Conservation (phyloP, 2,888 invertebrate genomes). For the Thyatira batis region DNA sequence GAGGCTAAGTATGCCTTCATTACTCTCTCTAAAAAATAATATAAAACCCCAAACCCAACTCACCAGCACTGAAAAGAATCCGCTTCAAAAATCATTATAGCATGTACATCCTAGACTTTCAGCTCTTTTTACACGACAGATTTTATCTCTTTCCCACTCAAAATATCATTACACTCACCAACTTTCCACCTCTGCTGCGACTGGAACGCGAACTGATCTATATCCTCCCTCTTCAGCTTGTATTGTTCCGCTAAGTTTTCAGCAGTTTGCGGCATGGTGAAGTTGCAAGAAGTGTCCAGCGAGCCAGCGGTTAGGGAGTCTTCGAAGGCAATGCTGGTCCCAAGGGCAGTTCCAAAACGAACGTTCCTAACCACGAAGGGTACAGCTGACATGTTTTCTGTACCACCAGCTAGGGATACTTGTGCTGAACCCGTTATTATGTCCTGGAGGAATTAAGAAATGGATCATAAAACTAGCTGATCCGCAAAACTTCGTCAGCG, state of each 20-base stretch:
- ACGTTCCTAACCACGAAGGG: constrained; percentile 92
- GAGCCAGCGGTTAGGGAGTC: constrained; percentile 88
- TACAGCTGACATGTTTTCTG: constrained; percentile 96
- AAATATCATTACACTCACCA: constrained; percentile 73
- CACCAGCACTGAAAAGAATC: too few relatives aligned
- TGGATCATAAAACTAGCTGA: too few relatives aligned
- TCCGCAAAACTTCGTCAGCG: too few relatives aligned
- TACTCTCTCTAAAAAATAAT: too few relatives aligned
- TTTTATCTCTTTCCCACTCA: too few relatives aligned
- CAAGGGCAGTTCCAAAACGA: constrained; percentile 93
- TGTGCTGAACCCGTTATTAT: constrained; percentile 92
- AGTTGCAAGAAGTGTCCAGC: constrained; percentile 92
- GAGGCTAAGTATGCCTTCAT: too few relatives aligned
- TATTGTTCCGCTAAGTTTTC: constrained; percentile 94
- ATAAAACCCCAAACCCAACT: too few relatives aligned
- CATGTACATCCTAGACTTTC: too few relatives aligned
- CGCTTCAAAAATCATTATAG: too few relatives aligned
- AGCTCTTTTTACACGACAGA: too few relatives aligned
- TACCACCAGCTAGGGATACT: constrained; percentile 94
- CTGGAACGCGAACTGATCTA: constrained; percentile 91
- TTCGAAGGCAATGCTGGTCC: constrained; percentile 89
- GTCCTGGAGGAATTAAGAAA: constrained; percentile 84
- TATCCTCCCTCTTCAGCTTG: constrained; percentile 88
- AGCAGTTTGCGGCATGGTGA: constrained; percentile 97
- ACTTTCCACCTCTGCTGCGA: constrained; percentile 94